Percentiles rank a stretch among this genome's conserved stretches.
Evolutionary conservation across 2,113 vertebrate species (phyloP).

Genomic region (Cricetomys ansorgei): DNA sequence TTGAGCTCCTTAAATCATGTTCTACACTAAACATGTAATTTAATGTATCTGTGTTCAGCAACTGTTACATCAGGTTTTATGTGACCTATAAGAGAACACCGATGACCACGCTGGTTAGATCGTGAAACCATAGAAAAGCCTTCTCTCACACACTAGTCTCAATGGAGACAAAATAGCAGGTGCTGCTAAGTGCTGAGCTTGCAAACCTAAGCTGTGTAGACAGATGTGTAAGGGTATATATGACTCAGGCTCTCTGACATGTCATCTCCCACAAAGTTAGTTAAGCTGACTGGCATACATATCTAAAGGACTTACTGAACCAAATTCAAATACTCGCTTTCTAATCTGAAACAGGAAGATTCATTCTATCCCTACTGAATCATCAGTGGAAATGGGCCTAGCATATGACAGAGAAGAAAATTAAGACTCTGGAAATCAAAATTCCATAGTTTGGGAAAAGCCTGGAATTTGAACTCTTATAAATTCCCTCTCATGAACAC

Average conservation of each 20-base stretch:
- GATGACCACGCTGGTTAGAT: not conserved
- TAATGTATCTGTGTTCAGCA: not conserved
- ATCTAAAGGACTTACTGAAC: not conserved
- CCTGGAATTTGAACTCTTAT: not conserved
- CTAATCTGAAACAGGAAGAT: conserved; percentile 7
- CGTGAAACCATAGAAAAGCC: not conserved
- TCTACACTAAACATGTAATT: not conserved
- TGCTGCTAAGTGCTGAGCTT: not conserved
- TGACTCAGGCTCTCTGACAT: not conserved
- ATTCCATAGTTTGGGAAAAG: not conserved
- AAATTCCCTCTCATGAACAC: not conserved
- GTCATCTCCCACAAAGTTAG: not conserved
- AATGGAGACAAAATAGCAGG: not conserved
- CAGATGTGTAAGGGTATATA: not conserved
- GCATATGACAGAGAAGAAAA: not conserved
- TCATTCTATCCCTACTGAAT: no score
- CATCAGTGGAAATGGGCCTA: not conserved
- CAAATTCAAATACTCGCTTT: not conserved
- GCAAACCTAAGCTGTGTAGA: not conserved
- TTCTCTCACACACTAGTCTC: not conserved
- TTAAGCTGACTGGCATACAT: not conserved
- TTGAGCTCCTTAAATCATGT: not conserved
- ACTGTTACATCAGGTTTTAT: not conserved
- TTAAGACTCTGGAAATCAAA: not conserved
- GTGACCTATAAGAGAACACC: not conserved